A percentile compares a stretch with the other conserved stretches of the same genome.
Conservation (phyloP, 2,888 invertebrate species). For the Lasioglossum lativentre region DNA sequence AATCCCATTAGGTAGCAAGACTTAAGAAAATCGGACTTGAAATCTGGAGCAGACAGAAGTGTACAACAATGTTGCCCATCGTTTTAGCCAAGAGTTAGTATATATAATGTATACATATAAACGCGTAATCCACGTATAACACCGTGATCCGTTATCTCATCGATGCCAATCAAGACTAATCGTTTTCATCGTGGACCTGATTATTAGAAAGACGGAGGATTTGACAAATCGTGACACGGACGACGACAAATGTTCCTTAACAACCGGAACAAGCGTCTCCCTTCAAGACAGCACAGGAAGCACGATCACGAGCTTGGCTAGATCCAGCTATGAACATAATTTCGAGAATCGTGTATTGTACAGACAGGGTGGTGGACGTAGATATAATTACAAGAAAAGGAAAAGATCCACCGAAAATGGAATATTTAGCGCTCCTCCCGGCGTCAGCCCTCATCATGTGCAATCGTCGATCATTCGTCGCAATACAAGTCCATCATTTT, state of each 20-base stretch:
- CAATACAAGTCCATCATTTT: conserved; percentile 67
- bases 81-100: conserved; percentile 60
- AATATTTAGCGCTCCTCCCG: conserved; percentile 74
- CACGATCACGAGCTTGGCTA: conserved; percentile 48
- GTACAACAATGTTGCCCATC: conserved; percentile 47
- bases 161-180: not conserved
- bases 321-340: conserved; percentile 49
- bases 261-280: conserved; percentile 64
- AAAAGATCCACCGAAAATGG: conserved; percentile 58
- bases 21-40: conserved; percentile 28
- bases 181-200: not conserved
- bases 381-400: conserved; percentile 66
- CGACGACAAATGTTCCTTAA: conserved; percentile 68
- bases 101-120: not conserved
- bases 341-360: conserved; percentile 60
- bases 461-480: conserved; percentile 72
- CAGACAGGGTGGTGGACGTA: conserved; percentile 52
- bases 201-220: conserved; percentile 56
- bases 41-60: conserved; percentile 70
- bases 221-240: conserved; percentile 59
- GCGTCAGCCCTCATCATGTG: conserved; percentile 76
- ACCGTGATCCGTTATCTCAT: not conserved
- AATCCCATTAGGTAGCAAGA: not conserved
- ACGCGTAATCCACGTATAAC: not conserved
- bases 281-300: conserved; percentile 62